Evolutionary conservation across 1,140 invertebrate genomes (phyloP), one percentile per base, ranked within the genome.

Genomic region (Bombus cullumanus): DNA sequence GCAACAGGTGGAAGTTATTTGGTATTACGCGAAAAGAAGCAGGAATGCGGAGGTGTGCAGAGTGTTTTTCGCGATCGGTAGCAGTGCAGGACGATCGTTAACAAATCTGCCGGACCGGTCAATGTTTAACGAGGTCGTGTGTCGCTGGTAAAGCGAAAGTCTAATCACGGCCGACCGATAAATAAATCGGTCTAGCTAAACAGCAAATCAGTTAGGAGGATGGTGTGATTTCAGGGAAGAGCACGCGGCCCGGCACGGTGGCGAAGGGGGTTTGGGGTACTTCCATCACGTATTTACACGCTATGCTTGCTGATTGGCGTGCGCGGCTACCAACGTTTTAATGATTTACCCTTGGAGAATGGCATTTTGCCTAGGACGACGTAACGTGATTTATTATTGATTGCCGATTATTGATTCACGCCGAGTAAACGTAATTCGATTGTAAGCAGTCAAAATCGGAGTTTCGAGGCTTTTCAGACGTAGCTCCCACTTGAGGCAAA

Each of bases 151-250:
- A 91, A 91, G 89, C 89, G 79, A 88, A 90, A 89, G 85, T 90
- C 90, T 91, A 90, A 91, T 90, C 87, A 91, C 77, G 89, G 78
- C 53, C 76, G 68, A 69, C 74, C 72, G 81, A 91, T 91, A 89
- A 91, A 90, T 91, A 91, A 90, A 91, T 91, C 82, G 85, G 71
- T 25, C 53, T 79, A 72, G 62, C 76, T 87, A 90, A 90, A 90
- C 87, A 88, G 69, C 83, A 57, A 85, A 68, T 71, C 86, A 72
- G 83, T 81, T 87, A 87, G 86, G 77, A 85, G 74, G 69, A 79
- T 71, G 69, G 69, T 77, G 85, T 62, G 85, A 75, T 83, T 83
- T 83, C 39, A 25, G 81, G 72, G 77, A 86, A 82, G 84, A 66
- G 84, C 59, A 75, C 71, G 82, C 71, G 31, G 47, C 68, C 66